Conservation (phyloP, 2,888 invertebrate genomes). For the Thera britannica region DNA sequence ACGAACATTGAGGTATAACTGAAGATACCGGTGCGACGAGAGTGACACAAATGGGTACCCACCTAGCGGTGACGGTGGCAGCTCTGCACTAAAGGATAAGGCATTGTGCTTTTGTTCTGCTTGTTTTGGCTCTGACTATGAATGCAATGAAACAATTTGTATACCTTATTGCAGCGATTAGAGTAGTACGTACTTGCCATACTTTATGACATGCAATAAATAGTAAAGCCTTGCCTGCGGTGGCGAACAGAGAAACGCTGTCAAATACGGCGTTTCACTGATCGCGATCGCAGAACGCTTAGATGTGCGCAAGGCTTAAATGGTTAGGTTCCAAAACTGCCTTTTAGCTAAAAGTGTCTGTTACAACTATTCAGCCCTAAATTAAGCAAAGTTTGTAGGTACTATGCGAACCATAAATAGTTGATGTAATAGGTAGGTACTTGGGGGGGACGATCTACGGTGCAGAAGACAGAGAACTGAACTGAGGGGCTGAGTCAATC, state of each 20-base stretch:
- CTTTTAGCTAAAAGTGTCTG: neutral
- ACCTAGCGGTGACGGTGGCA: conserved; percentile 6
- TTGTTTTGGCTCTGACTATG: conserved; percentile 15
- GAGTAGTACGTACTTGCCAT: neutral
- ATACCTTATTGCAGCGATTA: conserved; percentile 20
- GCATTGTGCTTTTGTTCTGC: conserved; percentile 23
- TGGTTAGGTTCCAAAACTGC: neutral
- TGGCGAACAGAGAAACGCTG: too few relatives aligned
- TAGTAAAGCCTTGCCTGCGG: neutral
- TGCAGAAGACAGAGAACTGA: too few relatives aligned
- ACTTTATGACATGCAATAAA: neutral
- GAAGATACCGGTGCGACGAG: neutral
- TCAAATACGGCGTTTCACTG: too few relatives aligned
- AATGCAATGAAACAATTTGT: conserved; percentile 23
- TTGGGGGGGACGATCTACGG: too few relatives aligned
- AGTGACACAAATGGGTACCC: neutral
- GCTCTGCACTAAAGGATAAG: conserved; percentile 9
- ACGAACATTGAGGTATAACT: neutral
- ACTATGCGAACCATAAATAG: too few relatives aligned
- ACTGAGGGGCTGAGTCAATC: too few relatives aligned
- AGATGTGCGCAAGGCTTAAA: too few relatives aligned
- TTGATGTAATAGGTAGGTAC: too few relatives aligned
- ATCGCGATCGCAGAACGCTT: too few relatives aligned
- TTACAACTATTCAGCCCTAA: neutral
- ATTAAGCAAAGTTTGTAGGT: too few relatives aligned